Conservation (phyloP, 23 tunicate species). For the Trididemnum miniatum region DNA sequence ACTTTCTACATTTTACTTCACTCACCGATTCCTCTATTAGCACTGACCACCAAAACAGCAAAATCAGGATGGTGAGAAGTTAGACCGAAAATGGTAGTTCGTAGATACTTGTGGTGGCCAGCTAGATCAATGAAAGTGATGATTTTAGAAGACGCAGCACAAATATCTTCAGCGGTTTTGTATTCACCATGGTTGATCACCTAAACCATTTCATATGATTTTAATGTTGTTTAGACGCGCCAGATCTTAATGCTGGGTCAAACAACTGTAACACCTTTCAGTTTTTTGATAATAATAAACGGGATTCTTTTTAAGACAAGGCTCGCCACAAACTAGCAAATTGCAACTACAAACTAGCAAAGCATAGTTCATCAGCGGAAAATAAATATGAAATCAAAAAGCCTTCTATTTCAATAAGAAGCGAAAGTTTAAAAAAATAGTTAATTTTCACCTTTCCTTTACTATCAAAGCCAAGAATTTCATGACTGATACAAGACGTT, state of each 20-base stretch:
- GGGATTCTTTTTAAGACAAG: too few species aligned
- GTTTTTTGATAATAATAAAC: too few species aligned
- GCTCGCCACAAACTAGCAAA: too few species aligned
- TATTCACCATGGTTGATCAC: slow-evolving; percentile 75
- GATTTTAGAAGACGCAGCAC: slow-evolving; percentile 83
- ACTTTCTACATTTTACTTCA: too few species aligned
- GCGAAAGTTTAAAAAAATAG: not conserved
- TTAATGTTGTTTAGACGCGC: too few species aligned
- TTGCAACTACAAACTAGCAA: too few species aligned
- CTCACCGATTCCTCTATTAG: slow-evolving; percentile 92
- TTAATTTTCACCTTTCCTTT: slow-evolving; percentile 73
- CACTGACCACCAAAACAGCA: slow-evolving; percentile 93
- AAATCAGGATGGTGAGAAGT: slow-evolving; percentile 94
- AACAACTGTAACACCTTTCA: too few species aligned
- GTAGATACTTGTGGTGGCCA: slow-evolving; percentile 96
- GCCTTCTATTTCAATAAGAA: too few species aligned
- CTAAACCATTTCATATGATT: too few species aligned
- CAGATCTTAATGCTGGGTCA: too few species aligned
- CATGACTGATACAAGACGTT: slow-evolving; percentile 90
- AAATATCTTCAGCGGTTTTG: slow-evolving; percentile 84
- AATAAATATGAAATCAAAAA: too few species aligned
- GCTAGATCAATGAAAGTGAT: slow-evolving; percentile 95
- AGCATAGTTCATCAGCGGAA: too few species aligned
- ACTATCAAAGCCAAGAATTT: slow-evolving; percentile 96
- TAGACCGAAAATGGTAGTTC: slow-evolving; percentile 96